Evolutionary conservation across 2,113 vertebrate genomes (phyloP).

Genomic region (Phalacrocorax carbo): DNA sequence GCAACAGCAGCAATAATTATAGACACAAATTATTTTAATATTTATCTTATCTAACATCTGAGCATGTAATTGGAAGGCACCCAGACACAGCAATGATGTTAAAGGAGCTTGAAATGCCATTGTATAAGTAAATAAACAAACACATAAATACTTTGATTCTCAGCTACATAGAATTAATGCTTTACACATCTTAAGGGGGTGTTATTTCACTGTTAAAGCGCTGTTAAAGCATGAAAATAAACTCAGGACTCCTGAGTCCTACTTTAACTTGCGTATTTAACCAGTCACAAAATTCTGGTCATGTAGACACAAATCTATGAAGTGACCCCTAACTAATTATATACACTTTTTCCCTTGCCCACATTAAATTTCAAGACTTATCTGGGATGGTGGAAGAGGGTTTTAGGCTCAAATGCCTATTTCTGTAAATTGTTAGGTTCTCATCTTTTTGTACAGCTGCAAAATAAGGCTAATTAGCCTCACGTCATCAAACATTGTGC

Average conservation of each 20-base stretch:
- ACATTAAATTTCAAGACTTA: background rate
- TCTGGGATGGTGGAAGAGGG: background rate
- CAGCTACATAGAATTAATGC: background rate
- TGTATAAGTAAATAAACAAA: slow-evolving; percentile 51
- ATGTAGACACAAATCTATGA: background rate
- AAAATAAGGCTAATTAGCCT: background rate
- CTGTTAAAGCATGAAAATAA: background rate
- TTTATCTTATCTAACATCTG: slow-evolving; percentile 59
- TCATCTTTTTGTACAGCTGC: background rate
- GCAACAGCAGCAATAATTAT: slow-evolving; percentile 17
- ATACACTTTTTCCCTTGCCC: background rate
- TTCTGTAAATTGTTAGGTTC: background rate
- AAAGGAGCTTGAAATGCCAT: slow-evolving; percentile 34
- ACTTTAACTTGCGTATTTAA: background rate
- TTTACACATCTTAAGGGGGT: slow-evolving; percentile 8
- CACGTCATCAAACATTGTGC: background rate
- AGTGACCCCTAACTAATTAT: background rate
- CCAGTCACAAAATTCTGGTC: background rate
- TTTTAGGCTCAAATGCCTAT: background rate
- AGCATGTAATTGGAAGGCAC: slow-evolving; percentile 43
- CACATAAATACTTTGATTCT: slow-evolving; percentile 25
- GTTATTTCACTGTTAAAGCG: background rate
- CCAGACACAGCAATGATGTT: background rate
- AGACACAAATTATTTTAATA: slow-evolving; percentile 34
- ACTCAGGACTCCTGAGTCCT: background rate